A percentile compares a stretch with the other conserved stretches of the same genome.
phyloP scores from a whole-genome alignment of 2,797 vertebrate species.

The Apodemus agrarius region DNA sequence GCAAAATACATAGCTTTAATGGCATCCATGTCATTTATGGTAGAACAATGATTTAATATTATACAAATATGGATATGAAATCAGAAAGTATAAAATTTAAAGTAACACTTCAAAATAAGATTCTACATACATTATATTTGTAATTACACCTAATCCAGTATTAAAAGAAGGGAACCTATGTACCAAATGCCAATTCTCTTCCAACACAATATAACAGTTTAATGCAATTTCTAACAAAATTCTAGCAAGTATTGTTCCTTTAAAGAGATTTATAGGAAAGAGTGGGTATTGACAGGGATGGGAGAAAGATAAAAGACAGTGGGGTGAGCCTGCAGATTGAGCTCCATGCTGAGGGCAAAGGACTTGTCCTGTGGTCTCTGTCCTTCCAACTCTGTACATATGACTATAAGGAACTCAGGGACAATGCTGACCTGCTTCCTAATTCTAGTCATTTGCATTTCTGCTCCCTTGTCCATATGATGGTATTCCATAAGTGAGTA shows the following conservation, averaged over 20 bases:
- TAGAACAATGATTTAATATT: not conserved
- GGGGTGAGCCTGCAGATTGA: not conserved
- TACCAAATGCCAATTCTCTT: not conserved
- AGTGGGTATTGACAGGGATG: not conserved
- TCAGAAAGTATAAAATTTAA: not conserved
- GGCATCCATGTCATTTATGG: not conserved
- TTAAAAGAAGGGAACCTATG: not conserved
- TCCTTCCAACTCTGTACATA: rapidly evolving
- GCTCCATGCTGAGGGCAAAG: not conserved
- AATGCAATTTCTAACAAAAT: not conserved
- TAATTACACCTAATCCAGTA: not conserved
- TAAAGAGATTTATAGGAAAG: not conserved
- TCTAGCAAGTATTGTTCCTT: not conserved
- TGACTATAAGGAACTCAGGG: rapidly evolving
- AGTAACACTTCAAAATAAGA: not conserved
- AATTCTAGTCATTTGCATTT: not conserved
- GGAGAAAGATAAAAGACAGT: not conserved
- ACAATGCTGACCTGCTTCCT: not conserved
- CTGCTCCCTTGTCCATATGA: rapidly evolving
- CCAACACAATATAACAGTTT: not conserved
- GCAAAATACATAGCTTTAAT: not conserved
- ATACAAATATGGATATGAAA: not conserved
- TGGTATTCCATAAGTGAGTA: not conserved
- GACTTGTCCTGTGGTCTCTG: rapidly evolving
- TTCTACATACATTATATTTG: not conserved